Base-by-base conservation (phyloP, 2,888 invertebrate genomes). In the Aphidius colemani region DNA sequence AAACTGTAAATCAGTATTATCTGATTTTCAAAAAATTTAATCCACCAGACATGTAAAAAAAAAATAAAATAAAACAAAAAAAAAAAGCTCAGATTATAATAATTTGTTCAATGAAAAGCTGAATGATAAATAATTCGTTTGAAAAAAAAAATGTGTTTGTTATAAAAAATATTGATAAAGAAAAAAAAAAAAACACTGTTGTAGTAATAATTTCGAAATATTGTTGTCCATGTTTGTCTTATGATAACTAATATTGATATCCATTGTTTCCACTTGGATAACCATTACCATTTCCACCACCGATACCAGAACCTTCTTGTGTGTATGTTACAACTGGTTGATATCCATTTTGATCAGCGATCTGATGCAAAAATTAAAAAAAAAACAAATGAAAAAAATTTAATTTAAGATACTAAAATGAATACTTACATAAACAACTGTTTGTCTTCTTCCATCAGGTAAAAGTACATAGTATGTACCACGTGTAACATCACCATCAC, bases 331-430 rank as follows among this genome's bases (percentile, higher is more conserved):
- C 87, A 72, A 85, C 88, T 43, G 90, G 90, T 69, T 87, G 86
- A 83, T 88, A 90, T 1, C 90, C 90, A 57, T 87, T 84, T 74
- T 87, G 84, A 72, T 90, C 90, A 7, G 90, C 90, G 75, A 88
- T 57, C 30, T 30, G 30, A 30, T 30, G 5, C 30, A 30, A 30
- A 30, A 30, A 30, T n/a, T n/a, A 30, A 30, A 30, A 30, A 30
- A 30, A 30, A 30, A 30, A 30, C 4, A 30, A 30, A 30, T 5
- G 30, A 30, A 30, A 30, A 30, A 30, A 30, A 30, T 3, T 30
- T 0, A 0, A 5, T 0, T 30, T 30, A 30, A 2, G 5, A 30
- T 30, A 3, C 5, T 30, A 30, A 3, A 30, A 30, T 30, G 5
- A 30, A 30, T 30, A 30, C 5, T 30, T 30, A 30, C 89, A 81